Base-by-base conservation (phyloP, 2,888 invertebrate species). In the Chorisops tibialis region DNA sequence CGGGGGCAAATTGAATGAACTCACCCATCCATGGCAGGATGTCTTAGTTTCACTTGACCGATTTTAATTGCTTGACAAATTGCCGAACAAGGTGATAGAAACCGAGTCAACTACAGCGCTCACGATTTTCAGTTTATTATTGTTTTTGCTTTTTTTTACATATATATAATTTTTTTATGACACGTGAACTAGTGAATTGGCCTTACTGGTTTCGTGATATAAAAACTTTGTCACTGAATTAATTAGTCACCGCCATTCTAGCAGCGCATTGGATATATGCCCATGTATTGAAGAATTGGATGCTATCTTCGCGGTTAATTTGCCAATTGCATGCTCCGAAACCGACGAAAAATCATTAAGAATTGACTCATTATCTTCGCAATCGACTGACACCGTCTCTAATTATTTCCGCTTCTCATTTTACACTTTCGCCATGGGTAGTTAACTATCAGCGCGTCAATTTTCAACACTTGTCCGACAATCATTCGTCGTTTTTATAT, bases 401-500 rank as follows among this genome's bases (percentile, higher is more conserved):
- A 50, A 19, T 38, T 48, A 38, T 35, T 59, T 59, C 59, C 59
- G 59, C 30, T 59, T 59, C 59, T 24, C 50, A 59, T 59, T 59
- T 59, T 50, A 59, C 59, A 59, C 59, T 49, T 50, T 59, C 24
- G 50, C 24, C 43, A 59, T 19, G 59, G 59, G 50, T 50, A 38
- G 59, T 59, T 59, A 59, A 59, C 22, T 41, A 56, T 30, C 24
- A 45, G 7, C 22, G n/a, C 43, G 56, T 56, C 30, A 45, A 56
- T 56, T 56, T 56, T 56, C 56, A 56, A 56, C 56, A 56, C 56
- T 56, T 56, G 56, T 56, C 56, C 30, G 43, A 56, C 18, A 56
- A 56, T 56, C 45, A 24, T 43, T 56, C 54, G 41, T 41, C 54
- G 16, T 24, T n/a, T n/a, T n/a, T 39, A 35, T 45, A 56, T 56